These are phyloP conservation scores for Agraylea sexmaculata DNA, from an alignment of 1,140 invertebrate genomes.

Conservation along the genomic window DNA sequence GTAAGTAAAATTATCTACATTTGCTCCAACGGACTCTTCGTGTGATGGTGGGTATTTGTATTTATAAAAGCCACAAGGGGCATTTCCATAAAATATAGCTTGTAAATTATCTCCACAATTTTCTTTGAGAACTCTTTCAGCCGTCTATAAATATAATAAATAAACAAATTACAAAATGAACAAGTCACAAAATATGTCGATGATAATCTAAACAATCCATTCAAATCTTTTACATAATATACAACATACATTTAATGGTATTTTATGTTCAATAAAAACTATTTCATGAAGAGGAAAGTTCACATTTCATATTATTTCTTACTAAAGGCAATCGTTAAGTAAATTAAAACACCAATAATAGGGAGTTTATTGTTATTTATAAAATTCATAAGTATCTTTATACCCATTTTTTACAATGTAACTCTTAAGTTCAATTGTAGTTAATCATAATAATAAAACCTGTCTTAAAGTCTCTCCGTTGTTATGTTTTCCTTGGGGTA, in stretches of 20 bases:
- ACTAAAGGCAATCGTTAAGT: too few relatives aligned
- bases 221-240: too few relatives aligned
- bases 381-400: not conserved
- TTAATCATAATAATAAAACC: conserved; percentile 30
- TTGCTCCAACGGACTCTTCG: conserved; percentile 58
- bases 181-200: not conserved
- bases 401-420: conserved; percentile 4
- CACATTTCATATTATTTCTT: conserved; percentile 2
- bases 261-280: too few relatives aligned
- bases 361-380: too few relatives aligned
- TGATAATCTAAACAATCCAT: too few relatives aligned
- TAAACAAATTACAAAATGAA: conserved; percentile 10
- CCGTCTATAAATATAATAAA: conserved; percentile 45
- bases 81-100: conserved; percentile 70
- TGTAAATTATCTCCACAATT: conserved; percentile 54
- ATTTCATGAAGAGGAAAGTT: conserved; percentile 1
- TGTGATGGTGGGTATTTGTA: conserved; percentile 68
- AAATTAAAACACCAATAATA: too few relatives aligned
- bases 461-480: conserved; percentile 74
- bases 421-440: conserved; percentile 3
- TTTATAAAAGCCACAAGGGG: conserved; percentile 80
- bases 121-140: conserved; percentile 62
- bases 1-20: conserved; percentile 42
- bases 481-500: conserved; percentile 61
- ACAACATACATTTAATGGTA: too few relatives aligned